Conservation (phyloP, 2,888 invertebrate species). For the Lithodes maja region DNA sequence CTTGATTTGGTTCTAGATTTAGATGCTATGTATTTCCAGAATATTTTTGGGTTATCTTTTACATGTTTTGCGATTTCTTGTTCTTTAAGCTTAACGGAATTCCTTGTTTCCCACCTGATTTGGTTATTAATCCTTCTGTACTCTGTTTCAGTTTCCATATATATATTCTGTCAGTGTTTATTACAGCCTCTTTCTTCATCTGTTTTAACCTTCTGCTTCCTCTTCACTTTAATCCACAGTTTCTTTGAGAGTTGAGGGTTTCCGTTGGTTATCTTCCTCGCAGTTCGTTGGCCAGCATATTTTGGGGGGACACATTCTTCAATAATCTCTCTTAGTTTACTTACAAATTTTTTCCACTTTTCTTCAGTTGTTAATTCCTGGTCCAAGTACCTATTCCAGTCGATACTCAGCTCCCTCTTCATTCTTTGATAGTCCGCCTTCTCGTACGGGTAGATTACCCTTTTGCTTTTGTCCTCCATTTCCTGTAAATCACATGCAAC, state of each 20-base stretch:
- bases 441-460: constrained; percentile 6
- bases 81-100: no score
- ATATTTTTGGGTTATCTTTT: no score
- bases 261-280: constrained; percentile 25
- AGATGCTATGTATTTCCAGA: no score
- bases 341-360: constrained; percentile 1
- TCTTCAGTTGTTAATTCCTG: background rate
- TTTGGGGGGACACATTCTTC: background rate
- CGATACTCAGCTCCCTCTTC: background rate
- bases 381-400: background rate
- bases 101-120: background rate
- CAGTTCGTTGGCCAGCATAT: background rate
- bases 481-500: background rate
- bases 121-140: background rate
- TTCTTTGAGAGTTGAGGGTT: constrained; percentile 16
- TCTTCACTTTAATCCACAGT: constrained; percentile 23
- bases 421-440: background rate
- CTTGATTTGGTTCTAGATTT: no score
- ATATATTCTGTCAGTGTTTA: background rate
- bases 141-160: background rate
- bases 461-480: background rate
- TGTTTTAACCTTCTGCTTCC: constrained; percentile 21
- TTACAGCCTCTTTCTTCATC: background rate
- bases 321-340: background rate
- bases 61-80: no score